phyloP scores from a whole-genome alignment of 1,140 invertebrate species.

The Cylas formicarius region DNA sequence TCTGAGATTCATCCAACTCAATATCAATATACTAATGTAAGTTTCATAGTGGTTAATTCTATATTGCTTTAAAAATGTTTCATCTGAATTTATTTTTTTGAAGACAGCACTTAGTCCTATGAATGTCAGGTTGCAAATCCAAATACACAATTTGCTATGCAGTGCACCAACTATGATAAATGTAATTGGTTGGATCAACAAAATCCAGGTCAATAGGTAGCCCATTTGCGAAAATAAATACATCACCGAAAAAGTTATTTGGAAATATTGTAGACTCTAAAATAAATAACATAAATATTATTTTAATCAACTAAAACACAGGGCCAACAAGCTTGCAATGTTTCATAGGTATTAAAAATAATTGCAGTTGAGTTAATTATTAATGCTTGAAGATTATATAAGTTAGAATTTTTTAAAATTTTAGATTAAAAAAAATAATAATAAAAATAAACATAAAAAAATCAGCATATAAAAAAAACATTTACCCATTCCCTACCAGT shows the following conservation, averaged over 20 bases:
- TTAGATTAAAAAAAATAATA: neutral
- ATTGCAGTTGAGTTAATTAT: no score
- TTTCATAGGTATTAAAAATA: no score
- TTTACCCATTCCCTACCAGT: no score
- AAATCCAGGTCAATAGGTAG: slow-evolving; percentile 14
- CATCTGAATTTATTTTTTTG: slow-evolving; percentile 20
- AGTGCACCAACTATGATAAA: slow-evolving; percentile 22
- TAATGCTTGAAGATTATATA: no score
- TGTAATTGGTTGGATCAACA: slow-evolving; percentile 31
- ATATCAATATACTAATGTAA: slow-evolving; percentile 25
- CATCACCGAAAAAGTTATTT: slow-evolving; percentile 22
- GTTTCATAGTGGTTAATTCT: slow-evolving; percentile 22
- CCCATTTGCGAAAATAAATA: slow-evolving; percentile 22
- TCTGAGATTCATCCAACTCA: slow-evolving; percentile 38
- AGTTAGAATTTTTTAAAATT: slow-evolving; percentile 2
- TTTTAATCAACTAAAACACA: slow-evolving; percentile 36
- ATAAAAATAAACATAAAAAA: no score
- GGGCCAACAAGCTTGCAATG: no score
- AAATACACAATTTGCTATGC: slow-evolving; percentile 19
- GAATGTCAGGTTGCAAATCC: slow-evolving; percentile 23
- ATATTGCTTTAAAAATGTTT: slow-evolving; percentile 14
- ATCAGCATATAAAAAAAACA: no score
- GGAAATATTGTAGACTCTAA: slow-evolving; percentile 22
- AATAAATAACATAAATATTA: slow-evolving; percentile 6
- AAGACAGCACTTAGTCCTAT: slow-evolving; percentile 24